Evolutionary conservation across 92 coral and sea anemone genomes (phyloP).

Genomic region (Epizoanthus fatuus): DNA sequence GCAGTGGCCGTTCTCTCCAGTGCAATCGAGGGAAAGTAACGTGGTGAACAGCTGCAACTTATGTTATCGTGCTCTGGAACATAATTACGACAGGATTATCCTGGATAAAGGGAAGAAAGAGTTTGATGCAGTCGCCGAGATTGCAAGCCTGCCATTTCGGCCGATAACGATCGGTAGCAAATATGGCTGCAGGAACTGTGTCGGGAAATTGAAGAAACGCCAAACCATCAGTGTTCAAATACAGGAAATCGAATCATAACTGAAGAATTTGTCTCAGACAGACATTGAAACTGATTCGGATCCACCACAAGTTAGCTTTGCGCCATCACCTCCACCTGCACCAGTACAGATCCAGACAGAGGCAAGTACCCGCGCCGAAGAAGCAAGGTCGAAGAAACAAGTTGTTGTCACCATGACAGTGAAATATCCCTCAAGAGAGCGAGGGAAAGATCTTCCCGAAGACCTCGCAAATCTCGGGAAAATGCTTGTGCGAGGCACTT

Average conservation of each 20-base stretch:
- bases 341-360: too few species aligned
- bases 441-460: conserved; percentile 61
- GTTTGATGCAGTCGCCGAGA: conserved; percentile 3
- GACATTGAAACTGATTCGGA: not conserved
- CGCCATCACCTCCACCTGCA: too few species aligned
- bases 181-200: conserved; percentile 1
- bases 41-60: not conserved
- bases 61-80: not conserved
- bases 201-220: not conserved
- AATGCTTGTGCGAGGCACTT: conserved; percentile 76
- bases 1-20: conserved; percentile 4
- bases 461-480: conserved; percentile 76
- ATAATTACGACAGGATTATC: not conserved
- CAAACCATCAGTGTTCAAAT: not conserved
- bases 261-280: conserved; percentile 1
- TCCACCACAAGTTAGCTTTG: too few species aligned
- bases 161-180: too few species aligned
- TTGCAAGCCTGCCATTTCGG: conserved; percentile 15
- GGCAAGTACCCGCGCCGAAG: too few species aligned
- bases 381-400: conserved; percentile 17
- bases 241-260: not conserved
- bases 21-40: not conserved
- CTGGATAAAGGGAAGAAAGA: conserved; percentile 4
- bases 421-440: conserved; percentile 68
- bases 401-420: conserved; percentile 61